phyloP scores from a whole-genome alignment of 2,888 invertebrate species.

The Agrochola macilenta region DNA sequence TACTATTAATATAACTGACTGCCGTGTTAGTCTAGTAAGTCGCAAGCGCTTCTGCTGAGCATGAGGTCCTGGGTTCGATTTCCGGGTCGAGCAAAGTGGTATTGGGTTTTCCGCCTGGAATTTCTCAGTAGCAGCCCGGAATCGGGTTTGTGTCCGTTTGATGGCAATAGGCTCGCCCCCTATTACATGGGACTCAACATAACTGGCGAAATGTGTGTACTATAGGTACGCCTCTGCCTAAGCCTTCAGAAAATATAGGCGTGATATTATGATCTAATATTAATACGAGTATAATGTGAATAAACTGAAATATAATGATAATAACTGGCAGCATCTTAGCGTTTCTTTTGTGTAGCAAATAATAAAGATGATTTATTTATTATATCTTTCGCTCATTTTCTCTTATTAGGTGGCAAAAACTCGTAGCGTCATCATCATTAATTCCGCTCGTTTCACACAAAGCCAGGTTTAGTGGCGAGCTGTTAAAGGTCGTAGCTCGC shows the following conservation, averaged over 20 bases:
- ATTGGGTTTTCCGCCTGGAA: background rate
- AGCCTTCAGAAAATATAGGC: background rate
- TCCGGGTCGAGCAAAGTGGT: background rate
- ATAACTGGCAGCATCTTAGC: conserved; percentile 17
- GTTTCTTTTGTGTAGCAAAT: conserved; percentile 31
- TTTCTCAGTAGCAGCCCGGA: background rate
- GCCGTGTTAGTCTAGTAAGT: no score
- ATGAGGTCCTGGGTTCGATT: background rate
- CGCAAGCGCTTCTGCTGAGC: background rate
- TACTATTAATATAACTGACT: background rate
- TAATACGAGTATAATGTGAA: background rate
- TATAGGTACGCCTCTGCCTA: background rate
- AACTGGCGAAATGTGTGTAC: background rate
- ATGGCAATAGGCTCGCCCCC: background rate
- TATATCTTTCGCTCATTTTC: conserved; percentile 41
- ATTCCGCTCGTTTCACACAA: conserved; percentile 53
- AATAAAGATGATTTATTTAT: conserved; percentile 51
- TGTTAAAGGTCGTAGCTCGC: conserved; percentile 52
- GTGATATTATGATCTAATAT: background rate
- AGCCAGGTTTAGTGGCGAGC: conserved; percentile 52
- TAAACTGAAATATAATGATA: conserved; percentile 25
- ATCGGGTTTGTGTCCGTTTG: background rate
- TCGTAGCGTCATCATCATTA: conserved; percentile 39
- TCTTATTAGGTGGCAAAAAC: conserved; percentile 47
- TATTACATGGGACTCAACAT: background rate